phyloP scores from a whole-genome alignment of 2,888 invertebrate species.

The Sesia bembeciformis region DNA sequence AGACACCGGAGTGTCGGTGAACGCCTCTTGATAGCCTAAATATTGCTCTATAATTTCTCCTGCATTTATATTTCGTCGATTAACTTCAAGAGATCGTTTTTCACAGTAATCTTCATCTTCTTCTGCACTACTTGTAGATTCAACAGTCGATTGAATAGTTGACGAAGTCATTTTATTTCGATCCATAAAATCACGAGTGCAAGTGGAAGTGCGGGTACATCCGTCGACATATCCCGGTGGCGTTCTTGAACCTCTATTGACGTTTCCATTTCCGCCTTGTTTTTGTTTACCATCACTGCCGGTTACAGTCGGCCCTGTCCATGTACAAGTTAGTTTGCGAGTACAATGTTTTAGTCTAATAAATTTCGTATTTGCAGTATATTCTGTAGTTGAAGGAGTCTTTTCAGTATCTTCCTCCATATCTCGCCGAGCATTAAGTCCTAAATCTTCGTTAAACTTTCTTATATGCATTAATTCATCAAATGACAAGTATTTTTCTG shows the following conservation, averaged over 20 bases:
- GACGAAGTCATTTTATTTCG: conserved; percentile 40
- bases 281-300: conserved; percentile 26
- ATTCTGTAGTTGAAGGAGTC: conserved; percentile 12
- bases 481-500: conserved; percentile 62
- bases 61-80: conserved; percentile 23
- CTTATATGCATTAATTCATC: conserved; percentile 59
- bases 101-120: conserved; percentile 62
- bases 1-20: neutral
- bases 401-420: neutral
- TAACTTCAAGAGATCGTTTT: conserved; percentile 40
- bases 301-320: conserved; percentile 41
- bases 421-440: conserved; percentile 21
- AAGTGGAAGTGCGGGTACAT: conserved; percentile 60
- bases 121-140: neutral
- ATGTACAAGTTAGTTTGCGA: conserved; percentile 58
- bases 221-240: conserved; percentile 59
- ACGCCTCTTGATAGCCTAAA: neutral
- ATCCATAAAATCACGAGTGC: conserved; percentile 50
- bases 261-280: conserved; percentile 11
- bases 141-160: conserved; percentile 10
- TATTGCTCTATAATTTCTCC: conserved; percentile 4
- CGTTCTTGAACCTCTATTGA: conserved; percentile 34
- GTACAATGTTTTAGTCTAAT: conserved; percentile 46
- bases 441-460: conserved; percentile 31
- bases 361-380: conserved; percentile 43